These are phyloP conservation scores for Gymnorhina tibicen DNA, from an alignment of 2,113 vertebrate species.

Conservation along the genomic window DNA sequence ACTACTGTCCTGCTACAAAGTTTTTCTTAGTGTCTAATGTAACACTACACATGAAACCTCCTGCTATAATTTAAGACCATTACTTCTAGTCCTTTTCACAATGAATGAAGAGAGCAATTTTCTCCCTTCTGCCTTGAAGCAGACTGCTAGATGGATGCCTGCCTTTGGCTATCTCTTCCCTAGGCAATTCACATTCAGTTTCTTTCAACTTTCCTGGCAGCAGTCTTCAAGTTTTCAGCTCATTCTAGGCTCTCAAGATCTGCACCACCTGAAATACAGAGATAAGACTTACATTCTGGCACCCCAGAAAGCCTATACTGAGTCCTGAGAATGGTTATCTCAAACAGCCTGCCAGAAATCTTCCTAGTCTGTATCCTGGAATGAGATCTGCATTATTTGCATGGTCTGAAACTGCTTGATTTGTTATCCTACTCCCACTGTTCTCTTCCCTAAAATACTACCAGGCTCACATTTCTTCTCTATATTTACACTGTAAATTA, in stretches of 20 bases:
- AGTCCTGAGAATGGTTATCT: background rate
- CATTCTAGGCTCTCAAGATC: background rate
- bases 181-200: background rate
- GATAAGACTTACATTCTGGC: background rate
- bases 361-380: background rate
- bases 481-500: background rate
- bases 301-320: background rate
- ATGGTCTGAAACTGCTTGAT: background rate
- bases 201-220: background rate
- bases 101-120: background rate
- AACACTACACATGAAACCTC: background rate
- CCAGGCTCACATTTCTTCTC: background rate
- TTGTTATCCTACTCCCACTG: background rate
- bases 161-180: background rate
- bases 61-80: background rate
- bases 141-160: background rate
- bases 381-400: background rate
- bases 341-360: background rate
- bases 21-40: background rate
- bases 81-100: background rate
- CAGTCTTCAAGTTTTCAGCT: background rate
- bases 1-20: background rate
- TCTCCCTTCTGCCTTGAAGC: background rate
- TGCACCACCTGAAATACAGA: background rate
- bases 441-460: background rate